A percentile compares a stretch with the other conserved stretches of the same genome.
These are phyloP conservation scores for Turritopsis dohrnii DNA, from an alignment of 30 jellyfish, hydroid and myxozoan species.

Conservation along the genomic window DNA sequence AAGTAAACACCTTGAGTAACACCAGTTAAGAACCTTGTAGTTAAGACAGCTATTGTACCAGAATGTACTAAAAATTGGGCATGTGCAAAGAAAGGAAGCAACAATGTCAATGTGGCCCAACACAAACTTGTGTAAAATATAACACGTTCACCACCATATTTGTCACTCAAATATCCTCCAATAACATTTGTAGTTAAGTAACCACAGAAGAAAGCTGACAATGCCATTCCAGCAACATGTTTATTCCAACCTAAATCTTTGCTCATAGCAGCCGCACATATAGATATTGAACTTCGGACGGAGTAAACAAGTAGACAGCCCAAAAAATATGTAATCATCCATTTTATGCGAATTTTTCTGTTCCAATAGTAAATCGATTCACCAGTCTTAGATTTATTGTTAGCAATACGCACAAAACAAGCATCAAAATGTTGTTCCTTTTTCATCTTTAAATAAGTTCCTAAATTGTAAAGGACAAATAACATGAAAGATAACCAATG, in stretches of 20 bases:
- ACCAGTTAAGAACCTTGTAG: constrained; percentile 87
- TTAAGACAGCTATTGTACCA: constrained; percentile 55
- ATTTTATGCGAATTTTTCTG: constrained; percentile 7
- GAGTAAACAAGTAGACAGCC: constrained; percentile 30
- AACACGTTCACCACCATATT: constrained; percentile 38
- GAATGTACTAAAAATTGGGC: constrained; percentile 17
- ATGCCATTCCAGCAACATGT: constrained; percentile 28
- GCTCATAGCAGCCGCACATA: constrained; percentile 25
- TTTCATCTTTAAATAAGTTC: neutral
- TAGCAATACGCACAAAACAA: neutral
- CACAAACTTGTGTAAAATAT: constrained; percentile 8
- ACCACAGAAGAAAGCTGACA: constrained; percentile 38
- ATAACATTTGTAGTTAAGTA: constrained; percentile 25
- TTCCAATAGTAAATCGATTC: constrained; percentile 12
- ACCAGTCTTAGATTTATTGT: neutral
- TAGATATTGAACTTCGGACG: constrained; percentile 35
- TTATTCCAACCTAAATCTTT: constrained; percentile 31
- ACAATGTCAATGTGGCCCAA: constrained; percentile 26
- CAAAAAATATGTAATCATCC: constrained; percentile 26
- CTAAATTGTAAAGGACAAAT: neutral
- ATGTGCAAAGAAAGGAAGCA: constrained; percentile 22
- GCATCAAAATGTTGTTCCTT: neutral
- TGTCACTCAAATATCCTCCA: constrained; percentile 43
- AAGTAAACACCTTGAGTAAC: constrained; percentile 91
- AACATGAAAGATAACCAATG: too few relatives aligned